These are phyloP conservation scores for Trididemnum miniatum DNA, from an alignment of 23 tunicate genomes.

Conservation along the genomic window DNA sequence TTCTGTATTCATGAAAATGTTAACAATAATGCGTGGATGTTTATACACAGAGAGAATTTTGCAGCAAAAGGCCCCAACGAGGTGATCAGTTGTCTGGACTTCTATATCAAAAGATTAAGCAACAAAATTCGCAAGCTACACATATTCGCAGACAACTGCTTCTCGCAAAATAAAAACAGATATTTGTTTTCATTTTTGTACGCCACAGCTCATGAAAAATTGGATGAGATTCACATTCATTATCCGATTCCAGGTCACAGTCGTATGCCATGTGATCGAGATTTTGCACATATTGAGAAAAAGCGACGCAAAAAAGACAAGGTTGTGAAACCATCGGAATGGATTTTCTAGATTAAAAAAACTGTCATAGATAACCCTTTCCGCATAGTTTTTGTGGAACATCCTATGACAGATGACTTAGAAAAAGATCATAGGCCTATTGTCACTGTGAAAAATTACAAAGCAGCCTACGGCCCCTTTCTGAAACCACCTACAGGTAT, in stretches of 20 bases:
- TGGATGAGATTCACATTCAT: constrained; percentile 21
- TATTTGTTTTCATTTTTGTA: constrained; percentile 2
- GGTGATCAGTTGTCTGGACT: constrained; percentile 12
- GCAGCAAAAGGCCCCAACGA: constrained; percentile 33
- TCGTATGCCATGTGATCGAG: constrained; percentile 25
- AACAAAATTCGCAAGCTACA: constrained; percentile 8
- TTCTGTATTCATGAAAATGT: constrained; percentile 21
- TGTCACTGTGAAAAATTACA: constrained; percentile 11
- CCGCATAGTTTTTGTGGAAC: constrained; percentile 4
- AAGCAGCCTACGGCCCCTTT: not conserved
- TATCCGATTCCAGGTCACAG: constrained; percentile 25
- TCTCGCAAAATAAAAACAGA: constrained; percentile 26
- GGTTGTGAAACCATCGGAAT: constrained; percentile 14
- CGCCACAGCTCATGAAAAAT: constrained; percentile 1
- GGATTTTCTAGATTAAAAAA: constrained; percentile 1
- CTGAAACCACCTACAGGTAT: constrained; percentile 18
- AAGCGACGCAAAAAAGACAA: constrained; percentile 24
- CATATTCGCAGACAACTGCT: constrained; percentile 18
- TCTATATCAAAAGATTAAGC: not conserved
- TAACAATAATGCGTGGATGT: constrained; percentile 1
- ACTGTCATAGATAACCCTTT: not conserved
- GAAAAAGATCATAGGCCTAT: constrained; percentile 1
- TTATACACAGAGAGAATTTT: constrained; percentile 5
- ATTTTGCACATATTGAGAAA: constrained; percentile 29
- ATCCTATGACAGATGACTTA: constrained; percentile 21